Evolutionary conservation across 2,888 invertebrate species (phyloP), one percentile per base, ranked within the genome.

Genomic region (Drosophila nigricruria): DNA sequence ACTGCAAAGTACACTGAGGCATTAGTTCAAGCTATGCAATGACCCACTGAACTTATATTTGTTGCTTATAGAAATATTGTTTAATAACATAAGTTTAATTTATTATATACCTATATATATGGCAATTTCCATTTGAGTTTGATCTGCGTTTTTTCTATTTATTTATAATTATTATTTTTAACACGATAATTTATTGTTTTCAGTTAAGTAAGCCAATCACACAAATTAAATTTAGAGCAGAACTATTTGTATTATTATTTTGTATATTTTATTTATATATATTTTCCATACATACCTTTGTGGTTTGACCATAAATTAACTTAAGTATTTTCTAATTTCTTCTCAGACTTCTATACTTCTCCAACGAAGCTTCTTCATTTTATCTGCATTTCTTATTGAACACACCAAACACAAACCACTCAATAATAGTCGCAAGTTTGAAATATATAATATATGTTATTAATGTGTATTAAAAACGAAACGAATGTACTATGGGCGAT

Each of bases 361-460:
- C 79, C 70, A 56, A 12, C 70, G 79, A 9, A 78, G 49, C 53
- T 70, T 77, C 77, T 42, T 70, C 77, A 77, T 77, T 66, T 60
- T 77, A 52, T 50, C 10, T 4, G n/a, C 30, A 30, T 65, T 27
- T 50, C n/a, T n/a, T 54, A 16, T 43, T 52, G 3, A 52, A n/a
- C 45, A 73, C 62, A 61, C 52, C 45, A 73, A 58, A 61, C 52
- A 50, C 42, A 50, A n/a, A 5, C 10, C 49, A 53, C 57, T n/a
- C 27, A 38, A 36, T 38, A 20, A 59, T 47, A 58, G 47, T 69
- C 36, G 36, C 40, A 54, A 23, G 20, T 14, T 30, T 42, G 6
- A 45, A 27, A 36, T 56, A 30, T 62, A 27, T 16, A 34, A 36
- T 36, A 54, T 40, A 14, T 20, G 8, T 49, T 27, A 14, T 16